These are phyloP conservation scores for Labeo calbasu DNA, from an alignment of 2,797 vertebrate species.

Conservation along the genomic window DNA sequence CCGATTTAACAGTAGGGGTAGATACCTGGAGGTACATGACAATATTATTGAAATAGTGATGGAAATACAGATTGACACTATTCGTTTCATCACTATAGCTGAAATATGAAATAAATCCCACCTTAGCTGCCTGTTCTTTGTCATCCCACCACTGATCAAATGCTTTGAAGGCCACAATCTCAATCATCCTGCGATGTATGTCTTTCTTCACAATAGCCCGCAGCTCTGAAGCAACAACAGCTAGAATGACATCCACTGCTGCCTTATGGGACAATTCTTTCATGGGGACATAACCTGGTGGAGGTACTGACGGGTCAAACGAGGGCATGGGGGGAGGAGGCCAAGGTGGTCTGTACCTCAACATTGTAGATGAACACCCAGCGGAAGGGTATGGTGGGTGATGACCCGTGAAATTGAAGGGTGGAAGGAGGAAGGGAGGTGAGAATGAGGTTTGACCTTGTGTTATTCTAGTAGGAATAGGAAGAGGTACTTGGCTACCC, in stretches of 20 bases:
- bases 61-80: slow-evolving; percentile 1
- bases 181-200: slow-evolving; percentile 91
- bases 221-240: slow-evolving; percentile 87
- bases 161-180: slow-evolving; percentile 89
- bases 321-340: slow-evolving; percentile 78
- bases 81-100: background rate
- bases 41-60: slow-evolving; percentile 25
- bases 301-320: slow-evolving; percentile 90
- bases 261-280: slow-evolving; percentile 84
- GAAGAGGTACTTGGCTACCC: slow-evolving; percentile 70
- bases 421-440: slow-evolving; percentile 70
- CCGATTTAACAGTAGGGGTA: slow-evolving; percentile 83
- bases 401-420: slow-evolving; percentile 70
- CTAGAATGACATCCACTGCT: slow-evolving; percentile 87
- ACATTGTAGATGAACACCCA: slow-evolving; percentile 55
- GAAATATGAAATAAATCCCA: slow-evolving; percentile 61
- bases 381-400: slow-evolving; percentile 17
- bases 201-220: slow-evolving; percentile 93
- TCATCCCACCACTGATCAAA: slow-evolving; percentile 96
- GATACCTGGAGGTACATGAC: slow-evolving; percentile 65
- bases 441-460: slow-evolving; percentile 75
- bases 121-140: slow-evolving; percentile 88
- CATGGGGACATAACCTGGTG: slow-evolving; percentile 81
- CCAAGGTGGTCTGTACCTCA: slow-evolving; percentile 79
- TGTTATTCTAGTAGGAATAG: slow-evolving; percentile 87